Base-by-base conservation (phyloP, 2,797 vertebrate genomes). In the Xyrichtys novacula region DNA sequence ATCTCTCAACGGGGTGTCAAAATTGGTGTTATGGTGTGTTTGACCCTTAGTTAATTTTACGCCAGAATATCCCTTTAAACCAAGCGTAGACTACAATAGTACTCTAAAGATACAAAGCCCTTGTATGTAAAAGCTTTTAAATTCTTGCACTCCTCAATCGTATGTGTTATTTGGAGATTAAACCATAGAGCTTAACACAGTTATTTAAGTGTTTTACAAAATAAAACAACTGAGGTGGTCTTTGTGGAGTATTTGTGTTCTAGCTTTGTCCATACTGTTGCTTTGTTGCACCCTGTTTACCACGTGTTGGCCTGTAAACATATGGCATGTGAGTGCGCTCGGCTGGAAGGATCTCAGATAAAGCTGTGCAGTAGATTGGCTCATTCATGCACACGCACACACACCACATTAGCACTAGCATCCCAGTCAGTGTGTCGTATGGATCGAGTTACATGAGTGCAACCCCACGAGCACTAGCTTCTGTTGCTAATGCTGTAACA, bases 271-370 rank as follows among this genome's bases (percentile, higher is more conserved):
- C 49, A 38, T 28, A 44, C 34, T n/a, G 40, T 32, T 46, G 48
- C 14, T 40, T 4, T 40, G 8, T 40, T n/a, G 54, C 53, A 28
- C n/a, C 67, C 31, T 0, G 2, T 15, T 15, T n/a, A 15, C 68
- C 73, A 81, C 71, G 42, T 76, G 79, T 9, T 32, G 39, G 73
- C 84, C 64, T 70, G 67, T 74, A 83, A 89, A 86, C 84, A 78
- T 65, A 47, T 47, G 69, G 55, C 85, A 88, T 50, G 86, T 84
- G 81, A 86, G 74, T 25, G 72, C 53, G 9, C 48, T 65, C 44
- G 10, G 50, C 65, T 16, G 56, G 66, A 80, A 77, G 4, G 15
- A 65, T 64, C 39, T 10, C 49, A 71, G 34, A 58, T 43, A 46
- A 0, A 47, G 36, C 52, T 12, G 52, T 32, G 22, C 46, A 12